Percentiles rank a stretch among this genome's conserved stretches.
Evolutionary conservation across 37 sponge, comb jelly and placozoan species (phyloP).

Genomic region (Aplysina aerophoba): DNA sequence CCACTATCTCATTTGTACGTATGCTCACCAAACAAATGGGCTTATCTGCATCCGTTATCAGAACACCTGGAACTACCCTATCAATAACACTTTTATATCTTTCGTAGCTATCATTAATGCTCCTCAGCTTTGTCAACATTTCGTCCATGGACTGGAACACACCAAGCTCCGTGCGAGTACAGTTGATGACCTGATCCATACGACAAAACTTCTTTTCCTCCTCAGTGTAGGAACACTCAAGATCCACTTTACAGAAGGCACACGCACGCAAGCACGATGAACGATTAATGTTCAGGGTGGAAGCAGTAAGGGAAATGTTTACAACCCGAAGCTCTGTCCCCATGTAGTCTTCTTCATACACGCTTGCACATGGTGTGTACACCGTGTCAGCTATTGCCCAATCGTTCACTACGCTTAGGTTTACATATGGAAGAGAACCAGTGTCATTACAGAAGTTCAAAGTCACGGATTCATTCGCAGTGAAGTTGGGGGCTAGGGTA

Average conservation of each 20-base stretch:
- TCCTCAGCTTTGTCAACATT: neutral
- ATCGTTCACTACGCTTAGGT: no score
- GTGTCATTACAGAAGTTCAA: no score
- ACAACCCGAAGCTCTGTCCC: neutral
- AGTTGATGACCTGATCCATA: no score
- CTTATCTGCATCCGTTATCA: neutral
- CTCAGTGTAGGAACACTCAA: neutral
- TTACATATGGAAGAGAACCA: no score
- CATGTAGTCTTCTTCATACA: neutral
- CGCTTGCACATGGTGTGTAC: neutral
- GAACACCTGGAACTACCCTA: conserved; percentile 5
- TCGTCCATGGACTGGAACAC: neutral
- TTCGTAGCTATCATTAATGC: neutral
- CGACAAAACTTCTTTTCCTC: no score
- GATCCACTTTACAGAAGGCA: neutral
- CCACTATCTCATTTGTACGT: no score
- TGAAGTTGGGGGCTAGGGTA: no score
- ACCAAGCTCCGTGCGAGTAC: neutral
- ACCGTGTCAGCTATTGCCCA: no score
- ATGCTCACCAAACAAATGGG: neutral
- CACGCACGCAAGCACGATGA: neutral
- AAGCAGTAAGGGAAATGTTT: neutral
- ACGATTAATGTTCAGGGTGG: neutral
- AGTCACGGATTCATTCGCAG: no score
- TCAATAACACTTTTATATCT: neutral